Evolutionary conservation across 1,140 invertebrate species (phyloP).

Genomic region (Stegodyphus dumicola): DNA sequence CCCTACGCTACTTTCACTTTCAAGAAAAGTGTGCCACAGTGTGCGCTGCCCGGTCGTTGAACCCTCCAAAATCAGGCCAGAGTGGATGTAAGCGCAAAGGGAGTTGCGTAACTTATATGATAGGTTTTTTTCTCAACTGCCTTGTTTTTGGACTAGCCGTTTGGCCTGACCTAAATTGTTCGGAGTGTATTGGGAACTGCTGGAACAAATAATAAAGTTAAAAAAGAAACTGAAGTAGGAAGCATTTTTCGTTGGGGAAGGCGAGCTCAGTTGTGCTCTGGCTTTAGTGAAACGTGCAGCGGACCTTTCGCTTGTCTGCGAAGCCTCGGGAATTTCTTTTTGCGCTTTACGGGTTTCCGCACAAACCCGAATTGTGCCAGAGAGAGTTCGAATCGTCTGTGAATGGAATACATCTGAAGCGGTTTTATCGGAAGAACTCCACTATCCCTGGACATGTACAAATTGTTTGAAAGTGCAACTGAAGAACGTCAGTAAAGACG

Average conservation of each 20-base stretch:
- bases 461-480: no score
- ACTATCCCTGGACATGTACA: no score
- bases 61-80: constrained; percentile 29
- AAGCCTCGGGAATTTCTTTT: no score
- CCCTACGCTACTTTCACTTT: constrained; percentile 63
- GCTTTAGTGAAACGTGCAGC: constrained; percentile 33
- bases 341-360: no score
- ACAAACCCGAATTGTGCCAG: no score
- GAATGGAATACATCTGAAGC: no score
- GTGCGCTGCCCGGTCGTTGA: constrained; percentile 36
- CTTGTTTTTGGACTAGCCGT: constrained; percentile 54
- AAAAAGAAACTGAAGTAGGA: constrained; percentile 33
- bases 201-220: constrained; percentile 50
- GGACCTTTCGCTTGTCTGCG: neutral
- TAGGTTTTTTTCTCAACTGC: neutral
- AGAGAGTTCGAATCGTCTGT: no score
- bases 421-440: no score
- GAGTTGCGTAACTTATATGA: constrained; percentile 44
- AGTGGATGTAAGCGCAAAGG: constrained; percentile 11
- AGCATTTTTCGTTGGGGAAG: constrained; percentile 17
- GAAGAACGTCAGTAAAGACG: no score
- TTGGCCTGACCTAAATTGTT: constrained; percentile 61
- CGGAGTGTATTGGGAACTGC: constrained; percentile 57
- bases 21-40: constrained; percentile 57
- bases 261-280: constrained; percentile 12